These are phyloP conservation scores for Falco punctatus DNA, from an alignment of 2,113 vertebrate genomes.

Conservation along the genomic window DNA sequence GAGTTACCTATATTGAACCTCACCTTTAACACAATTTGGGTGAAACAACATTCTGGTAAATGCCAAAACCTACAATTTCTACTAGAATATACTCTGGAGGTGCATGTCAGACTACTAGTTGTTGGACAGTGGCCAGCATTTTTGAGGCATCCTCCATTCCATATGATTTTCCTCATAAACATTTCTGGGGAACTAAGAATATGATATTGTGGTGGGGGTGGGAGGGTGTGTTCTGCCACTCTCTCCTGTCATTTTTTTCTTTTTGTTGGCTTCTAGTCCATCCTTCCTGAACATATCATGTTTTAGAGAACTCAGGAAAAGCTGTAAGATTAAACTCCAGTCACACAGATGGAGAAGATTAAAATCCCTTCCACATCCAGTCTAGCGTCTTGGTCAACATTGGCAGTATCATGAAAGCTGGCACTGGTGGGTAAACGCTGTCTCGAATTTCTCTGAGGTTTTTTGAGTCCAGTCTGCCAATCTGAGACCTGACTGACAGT, in stretches of 20 bases:
- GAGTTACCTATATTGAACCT: not conserved
- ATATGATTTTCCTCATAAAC: not conserved
- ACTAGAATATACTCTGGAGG: not conserved
- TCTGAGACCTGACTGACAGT: not conserved
- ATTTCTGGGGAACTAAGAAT: not conserved
- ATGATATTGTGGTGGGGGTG: not conserved
- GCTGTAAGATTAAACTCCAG: not conserved
- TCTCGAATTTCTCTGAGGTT: not conserved
- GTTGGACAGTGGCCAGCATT: not conserved
- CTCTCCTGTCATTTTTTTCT: not conserved
- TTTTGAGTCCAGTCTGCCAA: not conserved
- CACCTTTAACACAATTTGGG: not conserved
- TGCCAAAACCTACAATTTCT: not conserved
- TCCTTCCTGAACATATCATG: not conserved
- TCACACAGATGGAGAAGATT: not conserved
- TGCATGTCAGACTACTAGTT: not conserved
- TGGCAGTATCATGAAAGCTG: not conserved
- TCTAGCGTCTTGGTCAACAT: not conserved
- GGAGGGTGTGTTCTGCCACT: not conserved
- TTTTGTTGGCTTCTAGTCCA: not conserved
- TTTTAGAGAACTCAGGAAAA: not conserved
- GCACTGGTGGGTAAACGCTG: rapidly evolving
- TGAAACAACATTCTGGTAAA: not conserved
- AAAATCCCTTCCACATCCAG: not conserved
- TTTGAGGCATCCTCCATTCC: not conserved